Evolutionary conservation across 2,113 vertebrate species (phyloP), one percentile per base, ranked within the genome.

Genomic region (Podarcis cretensis): DNA sequence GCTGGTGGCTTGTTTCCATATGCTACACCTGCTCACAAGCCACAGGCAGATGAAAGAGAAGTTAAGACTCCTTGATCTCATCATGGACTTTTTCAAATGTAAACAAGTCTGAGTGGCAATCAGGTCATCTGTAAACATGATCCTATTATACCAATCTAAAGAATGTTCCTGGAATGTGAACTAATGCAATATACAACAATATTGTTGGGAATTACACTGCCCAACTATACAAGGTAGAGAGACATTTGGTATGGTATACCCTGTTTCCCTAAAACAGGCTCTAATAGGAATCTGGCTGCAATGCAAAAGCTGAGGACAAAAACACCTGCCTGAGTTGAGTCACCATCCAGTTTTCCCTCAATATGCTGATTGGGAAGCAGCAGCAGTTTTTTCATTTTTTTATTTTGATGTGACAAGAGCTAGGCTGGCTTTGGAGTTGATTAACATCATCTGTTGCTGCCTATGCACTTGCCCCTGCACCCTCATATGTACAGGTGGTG

Each of bases 141-240:
- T 59, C 37, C 74, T 48, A 12, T 27, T 68, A 63, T 21, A 35
- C 30, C 57, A 75, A 75, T 59, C 32, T 37, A 35, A 48, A 74
- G 3, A 23, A 48, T 0, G 4, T 88, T 87, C 0, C 5, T 91
- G 79, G 89, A 71, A 93, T 95, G 89, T 95, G 83, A 90, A 93
- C 93, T 93, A 92, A 87, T 88, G 88, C 68, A 90, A 86, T 93
- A 93, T 83, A 93, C 48, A 54, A 54, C 10, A 54, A 54, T 73
- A 20, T 59, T 80, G 75, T 68, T 0, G 0, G 78, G 30, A 59
- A 30, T 66, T 4, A 30, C 40, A 6, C 10, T 40, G 6, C 30
- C 75, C 85, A 78, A 14, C 66, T 65, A 77, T 79, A 63, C 27
- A 79, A 79, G 68, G 2, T 32, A 6, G 63, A 78, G 10, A 79